These are phyloP conservation scores for Brachypterus glaber DNA, from an alignment of 2,888 invertebrate species.

Conservation along the genomic window DNA sequence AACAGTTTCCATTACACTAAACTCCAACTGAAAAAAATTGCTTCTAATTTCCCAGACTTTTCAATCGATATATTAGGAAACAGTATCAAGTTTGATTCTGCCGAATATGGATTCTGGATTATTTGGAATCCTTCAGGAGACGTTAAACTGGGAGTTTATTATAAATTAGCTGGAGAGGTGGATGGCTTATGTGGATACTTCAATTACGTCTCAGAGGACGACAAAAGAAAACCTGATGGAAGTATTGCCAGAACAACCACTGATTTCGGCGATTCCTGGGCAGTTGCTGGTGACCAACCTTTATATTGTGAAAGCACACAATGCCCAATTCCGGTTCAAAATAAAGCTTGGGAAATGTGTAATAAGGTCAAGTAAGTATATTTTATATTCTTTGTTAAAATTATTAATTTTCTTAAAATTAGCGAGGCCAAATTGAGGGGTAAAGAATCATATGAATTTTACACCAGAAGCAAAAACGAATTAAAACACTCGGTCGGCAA, in stretches of 20 bases:
- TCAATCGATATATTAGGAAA: constrained; percentile 60
- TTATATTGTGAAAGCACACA: constrained; percentile 50
- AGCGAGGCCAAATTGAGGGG: no score
- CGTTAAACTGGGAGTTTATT: constrained; percentile 58
- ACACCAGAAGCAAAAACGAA: no score
- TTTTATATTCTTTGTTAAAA: constrained; percentile 3
- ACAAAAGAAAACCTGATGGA: constrained; percentile 63
- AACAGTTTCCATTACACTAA: constrained; percentile 55
- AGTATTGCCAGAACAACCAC: constrained; percentile 49
- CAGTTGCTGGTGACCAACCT: constrained; percentile 43
- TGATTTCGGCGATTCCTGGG: constrained; percentile 73
- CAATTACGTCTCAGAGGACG: constrained; percentile 56
- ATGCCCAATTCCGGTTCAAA: constrained; percentile 54
- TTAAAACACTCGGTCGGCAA: no score
- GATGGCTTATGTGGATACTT: constrained; percentile 75
- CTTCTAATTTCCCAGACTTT: constrained; percentile 53
- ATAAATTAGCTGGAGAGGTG: constrained; percentile 51
- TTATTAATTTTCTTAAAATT: no score
- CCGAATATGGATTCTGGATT: constrained; percentile 63
- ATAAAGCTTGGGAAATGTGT: constrained; percentile 58
- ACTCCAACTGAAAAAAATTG: constrained; percentile 52
- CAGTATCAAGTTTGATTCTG: constrained; percentile 57
- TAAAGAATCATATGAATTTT: no score
- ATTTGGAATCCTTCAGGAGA: constrained; percentile 56
- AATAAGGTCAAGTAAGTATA: constrained; percentile 43